Evolutionary conservation across 2,113 vertebrate species (phyloP), one percentile per base, ranked within the genome.

Genomic region (Delphinapterus leucas): DNA sequence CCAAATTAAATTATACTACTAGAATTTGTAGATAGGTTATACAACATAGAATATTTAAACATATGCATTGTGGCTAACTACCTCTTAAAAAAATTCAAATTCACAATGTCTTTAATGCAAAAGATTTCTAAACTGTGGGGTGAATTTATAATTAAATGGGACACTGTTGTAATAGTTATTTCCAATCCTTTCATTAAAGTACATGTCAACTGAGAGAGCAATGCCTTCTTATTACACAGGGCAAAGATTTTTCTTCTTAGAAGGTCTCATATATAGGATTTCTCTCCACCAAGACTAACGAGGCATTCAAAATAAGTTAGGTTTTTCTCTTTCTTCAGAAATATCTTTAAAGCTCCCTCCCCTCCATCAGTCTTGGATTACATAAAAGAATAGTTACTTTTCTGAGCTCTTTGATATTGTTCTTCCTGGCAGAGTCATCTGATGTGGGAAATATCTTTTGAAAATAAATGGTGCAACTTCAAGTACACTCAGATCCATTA

Each of bases 331-430:
- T 98, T 98, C 96, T 98, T 98, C 97, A 98, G 99, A 99, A 98
- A 98, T 98, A 98, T 98, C 98, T 98, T 98, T 98, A 98, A 98
- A 98, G 98, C 96, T 96, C 94, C 97, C 96, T 97, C 97, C 96
- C 98, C 93, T 4, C 77, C 21, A 58, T 53, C 97, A 98, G 98
- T 97, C 98, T 98, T 98, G 93, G 97, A 98, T 98, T 98, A 98
- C 98, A 99, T 99, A 98, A 98, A 99, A 99, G 98, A 99, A 98
- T 97, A 98, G 98, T 98, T 98, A 98, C 98, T 98, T 99, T 98
- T 98, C 97, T 83, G 95, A 95, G 96, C 97, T 98, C 98, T 99
- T 99, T 99, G 99, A 99, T 99, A 99, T 95, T 47, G 86, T 97
- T 97, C 94, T 98, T 98, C 97, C 98, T 98, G 98, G 97, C 97